These are phyloP conservation scores for Tauraco hartlaubi DNA, from an alignment of 2,797 vertebrate genomes.

Conservation along the genomic window DNA sequence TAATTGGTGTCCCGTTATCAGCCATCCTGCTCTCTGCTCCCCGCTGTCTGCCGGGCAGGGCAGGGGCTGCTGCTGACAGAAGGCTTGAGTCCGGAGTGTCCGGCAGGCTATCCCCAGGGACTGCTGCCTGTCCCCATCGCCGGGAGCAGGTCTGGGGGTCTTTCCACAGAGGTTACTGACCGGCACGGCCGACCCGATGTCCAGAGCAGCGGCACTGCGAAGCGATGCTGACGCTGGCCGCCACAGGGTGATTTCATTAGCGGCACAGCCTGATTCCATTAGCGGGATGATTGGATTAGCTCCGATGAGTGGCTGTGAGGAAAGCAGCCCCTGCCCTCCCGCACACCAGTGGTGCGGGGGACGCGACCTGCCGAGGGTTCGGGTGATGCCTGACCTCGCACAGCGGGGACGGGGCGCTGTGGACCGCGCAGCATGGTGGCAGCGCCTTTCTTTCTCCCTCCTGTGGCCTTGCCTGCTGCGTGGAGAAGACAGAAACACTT, in stretches of 20 bases:
- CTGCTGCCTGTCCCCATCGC: not conserved
- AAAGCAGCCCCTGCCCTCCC: not conserved
- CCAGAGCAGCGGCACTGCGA: rapidly evolving
- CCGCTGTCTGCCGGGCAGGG: not conserved
- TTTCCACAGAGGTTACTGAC: rapidly evolving
- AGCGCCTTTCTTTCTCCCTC: not conserved
- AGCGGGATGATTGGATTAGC: constrained; percentile 49
- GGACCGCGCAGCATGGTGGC: too few relatives aligned
- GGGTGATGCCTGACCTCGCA: rapidly evolving
- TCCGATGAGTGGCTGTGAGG: not conserved
- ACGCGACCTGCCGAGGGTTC: rapidly evolving
- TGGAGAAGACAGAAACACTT: not conserved
- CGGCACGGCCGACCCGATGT: rapidly evolving
- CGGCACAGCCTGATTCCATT: constrained; percentile 52
- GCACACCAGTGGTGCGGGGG: rapidly evolving
- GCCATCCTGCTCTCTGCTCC: not conserved
- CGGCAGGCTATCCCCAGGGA: not conserved
- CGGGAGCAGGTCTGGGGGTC: rapidly evolving
- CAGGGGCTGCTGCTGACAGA: not conserved
- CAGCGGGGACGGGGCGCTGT: rapidly evolving
- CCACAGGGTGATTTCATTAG: constrained; percentile 55
- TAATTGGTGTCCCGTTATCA: rapidly evolving
- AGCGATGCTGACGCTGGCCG: not conserved
- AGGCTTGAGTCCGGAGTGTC: rapidly evolving
- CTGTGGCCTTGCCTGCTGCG: rapidly evolving